Conservation (phyloP, 2,888 invertebrate species). For the Omphaloscelis lunosa region DNA sequence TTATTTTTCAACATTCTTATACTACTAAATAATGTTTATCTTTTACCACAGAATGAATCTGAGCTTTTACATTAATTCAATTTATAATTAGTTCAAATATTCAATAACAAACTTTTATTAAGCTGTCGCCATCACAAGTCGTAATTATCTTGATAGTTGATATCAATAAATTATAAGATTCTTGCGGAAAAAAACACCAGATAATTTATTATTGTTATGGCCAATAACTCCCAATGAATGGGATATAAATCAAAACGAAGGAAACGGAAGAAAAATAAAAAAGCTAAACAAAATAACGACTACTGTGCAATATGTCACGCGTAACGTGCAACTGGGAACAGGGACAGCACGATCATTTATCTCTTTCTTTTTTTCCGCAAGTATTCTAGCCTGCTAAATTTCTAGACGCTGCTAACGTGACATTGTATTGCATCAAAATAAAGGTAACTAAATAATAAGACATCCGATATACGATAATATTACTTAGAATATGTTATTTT, state of each 20-base stretch:
- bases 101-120: background rate
- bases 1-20: no score
- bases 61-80: background rate
- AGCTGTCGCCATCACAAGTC: background rate
- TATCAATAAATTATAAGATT: background rate
- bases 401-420: background rate
- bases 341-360: slow-evolving; percentile 4
- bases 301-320: slow-evolving; percentile 22
- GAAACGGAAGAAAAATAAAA: slow-evolving; percentile 32
- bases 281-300: slow-evolving; percentile 4
- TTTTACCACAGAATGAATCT: no score
- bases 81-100: no score
- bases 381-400: background rate
- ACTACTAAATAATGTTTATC: no score
- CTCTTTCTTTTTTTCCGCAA: slow-evolving; percentile 9
- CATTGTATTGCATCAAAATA: background rate
- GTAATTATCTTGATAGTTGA: background rate
- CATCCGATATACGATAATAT: background rate
- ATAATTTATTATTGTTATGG: slow-evolving; percentile 20
- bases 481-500: background rate
- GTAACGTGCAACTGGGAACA: background rate
- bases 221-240: slow-evolving; percentile 23
- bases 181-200: background rate
- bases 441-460: background rate
- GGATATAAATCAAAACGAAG: slow-evolving; percentile 39